Conservation (phyloP, 2,113 vertebrate genomes). For the Sinosuthora webbiana region DNA sequence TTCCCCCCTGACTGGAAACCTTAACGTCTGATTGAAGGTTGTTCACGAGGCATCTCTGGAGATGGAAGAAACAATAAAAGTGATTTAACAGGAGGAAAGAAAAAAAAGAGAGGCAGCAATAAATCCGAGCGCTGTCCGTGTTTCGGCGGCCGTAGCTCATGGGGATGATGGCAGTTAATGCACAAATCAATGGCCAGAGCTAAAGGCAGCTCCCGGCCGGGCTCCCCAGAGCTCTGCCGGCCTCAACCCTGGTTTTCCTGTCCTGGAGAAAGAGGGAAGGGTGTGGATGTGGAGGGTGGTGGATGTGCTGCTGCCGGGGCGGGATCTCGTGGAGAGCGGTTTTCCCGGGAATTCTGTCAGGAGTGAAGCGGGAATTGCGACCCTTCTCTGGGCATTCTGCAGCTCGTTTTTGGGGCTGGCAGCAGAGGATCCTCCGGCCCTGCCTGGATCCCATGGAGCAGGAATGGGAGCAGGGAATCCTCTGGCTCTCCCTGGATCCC, state of each 20-base stretch:
- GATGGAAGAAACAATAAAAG: slow-evolving; percentile 2
- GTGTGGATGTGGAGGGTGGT: background rate
- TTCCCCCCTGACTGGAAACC: background rate
- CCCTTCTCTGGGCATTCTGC: rapidly evolving
- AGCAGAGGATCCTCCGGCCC: background rate
- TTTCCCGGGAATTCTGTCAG: background rate
- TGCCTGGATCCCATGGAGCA: too few species aligned
- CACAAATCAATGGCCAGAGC: slow-evolving; percentile 6
- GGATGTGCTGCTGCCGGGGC: background rate
- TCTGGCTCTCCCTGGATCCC: too few species aligned
- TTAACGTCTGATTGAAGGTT: background rate
- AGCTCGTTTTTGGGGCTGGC: background rate
- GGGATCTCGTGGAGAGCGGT: rapidly evolving
- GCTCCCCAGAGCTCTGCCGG: background rate
- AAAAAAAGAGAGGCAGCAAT: background rate
- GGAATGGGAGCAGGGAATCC: too few species aligned
- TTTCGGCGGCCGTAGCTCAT: background rate
- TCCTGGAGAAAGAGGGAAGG: rapidly evolving
- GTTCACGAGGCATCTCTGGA: background rate
- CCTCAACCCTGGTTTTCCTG: background rate
- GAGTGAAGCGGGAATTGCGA: background rate
- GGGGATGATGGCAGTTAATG: slow-evolving; percentile 49
- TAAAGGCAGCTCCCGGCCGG: background rate
- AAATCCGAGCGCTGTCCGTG: background rate
- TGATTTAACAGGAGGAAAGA: background rate